Evolutionary conservation across 2,113 vertebrate genomes (phyloP).

Genomic region (Sapayoa aenigma): DNA sequence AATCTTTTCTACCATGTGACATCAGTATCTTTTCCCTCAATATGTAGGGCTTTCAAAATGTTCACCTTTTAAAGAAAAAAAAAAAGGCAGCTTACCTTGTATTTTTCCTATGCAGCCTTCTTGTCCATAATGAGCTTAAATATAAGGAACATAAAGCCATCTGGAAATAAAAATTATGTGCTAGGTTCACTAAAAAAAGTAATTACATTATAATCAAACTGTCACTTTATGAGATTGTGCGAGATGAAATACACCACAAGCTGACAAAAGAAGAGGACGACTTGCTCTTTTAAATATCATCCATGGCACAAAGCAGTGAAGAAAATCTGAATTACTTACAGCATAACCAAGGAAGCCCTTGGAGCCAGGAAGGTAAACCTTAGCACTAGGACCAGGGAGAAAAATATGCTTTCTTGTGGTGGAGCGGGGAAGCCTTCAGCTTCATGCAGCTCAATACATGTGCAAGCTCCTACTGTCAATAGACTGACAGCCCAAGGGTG

Average conservation of each 20-base stretch:
- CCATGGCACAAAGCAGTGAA: background rate
- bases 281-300: constrained; percentile 42
- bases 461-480: fast-evolving
- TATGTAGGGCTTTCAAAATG: background rate
- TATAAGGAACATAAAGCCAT: constrained; percentile 70
- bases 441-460: fast-evolving
- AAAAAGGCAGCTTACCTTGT: constrained; percentile 12
- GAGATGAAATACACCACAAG: constrained; percentile 63
- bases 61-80: constrained; percentile 18
- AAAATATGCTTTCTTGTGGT: background rate
- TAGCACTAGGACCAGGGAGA: background rate
- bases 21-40: background rate
- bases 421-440: background rate
- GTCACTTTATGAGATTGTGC: constrained; percentile 66
- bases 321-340: background rate
- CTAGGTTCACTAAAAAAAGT: constrained; percentile 65
- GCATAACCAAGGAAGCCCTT: background rate
- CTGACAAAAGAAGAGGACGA: constrained; percentile 39
- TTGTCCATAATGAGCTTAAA: constrained; percentile 71
- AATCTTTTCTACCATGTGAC: constrained; percentile 25
- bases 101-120: constrained; percentile 46
- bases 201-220: constrained; percentile 78
- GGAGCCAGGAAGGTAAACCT: background rate
- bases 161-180: constrained; percentile 70
- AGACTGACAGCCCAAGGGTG: background rate